Evolutionary conservation across 2,113 vertebrate species (phyloP), one percentile per base, ranked within the genome.

Genomic region (Mastomys coucha): DNA sequence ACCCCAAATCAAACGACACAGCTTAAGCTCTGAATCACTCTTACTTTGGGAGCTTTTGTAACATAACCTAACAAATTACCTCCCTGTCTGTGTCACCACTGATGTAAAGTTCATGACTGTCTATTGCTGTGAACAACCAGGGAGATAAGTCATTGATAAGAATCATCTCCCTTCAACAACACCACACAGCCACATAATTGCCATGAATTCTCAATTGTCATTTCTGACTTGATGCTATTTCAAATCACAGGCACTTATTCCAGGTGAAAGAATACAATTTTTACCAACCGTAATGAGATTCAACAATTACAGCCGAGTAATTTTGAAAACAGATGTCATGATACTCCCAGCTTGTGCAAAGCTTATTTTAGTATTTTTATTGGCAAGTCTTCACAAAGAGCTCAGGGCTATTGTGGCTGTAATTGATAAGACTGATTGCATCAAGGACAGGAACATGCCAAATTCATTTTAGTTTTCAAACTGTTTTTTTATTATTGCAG

Each of bases 291-390:
- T 96, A 97, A 96, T 97, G 92, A 96, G 90, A 96, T 94, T 75
- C 80, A 88, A 90, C 96, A 85, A 95, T 96, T 94, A 96, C 22
- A 94, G 89, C 88, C 72, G 80, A 95, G 70, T 96, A 95, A 96
- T 96, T 97, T 75, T 80, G 93, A 93, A 96, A 97, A 94, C 92
- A 97, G 95, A 97, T 95, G 90, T 97, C 92, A 92, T 69, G 96
- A 92, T 96, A 95, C 92, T 93, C 95, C 78, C 90, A 95, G 93
- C 87, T 93, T 88, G n/a, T 90, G 51, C 69, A 85, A 91, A 97
- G 95, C 84, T 97, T 93, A 90, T 96, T 96, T 98, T 94, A 73
- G 88, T 93, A 94, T 87, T 96, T 97, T 96, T 88, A 96, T 92
- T 96, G 95, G 69, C 88, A 91, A 56, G 94, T 91, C 69, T 97